Conservation (phyloP, 1,140 invertebrate species). For the Papilio machaon region DNA sequence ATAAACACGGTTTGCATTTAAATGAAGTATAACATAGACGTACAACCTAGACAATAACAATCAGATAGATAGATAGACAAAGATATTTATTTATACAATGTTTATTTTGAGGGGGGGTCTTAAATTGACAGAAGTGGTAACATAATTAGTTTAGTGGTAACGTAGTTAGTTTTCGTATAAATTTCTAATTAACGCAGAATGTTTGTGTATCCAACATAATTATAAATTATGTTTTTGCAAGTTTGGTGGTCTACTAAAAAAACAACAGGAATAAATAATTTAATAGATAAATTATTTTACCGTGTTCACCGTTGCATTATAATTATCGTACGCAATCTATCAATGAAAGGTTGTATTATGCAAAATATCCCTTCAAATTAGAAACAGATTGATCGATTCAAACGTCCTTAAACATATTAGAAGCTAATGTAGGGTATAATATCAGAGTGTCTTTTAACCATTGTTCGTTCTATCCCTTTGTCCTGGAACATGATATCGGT, state of each 20-base stretch:
- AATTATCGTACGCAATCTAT: background rate
- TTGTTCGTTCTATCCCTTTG: conserved; percentile 3
- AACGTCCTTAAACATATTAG: background rate
- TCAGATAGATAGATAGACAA: background rate
- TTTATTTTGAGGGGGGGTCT: too few species aligned
- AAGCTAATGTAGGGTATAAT: background rate
- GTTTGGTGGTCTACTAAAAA: background rate
- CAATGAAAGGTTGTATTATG: too few species aligned
- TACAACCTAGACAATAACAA: background rate
- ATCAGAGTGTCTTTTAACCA: background rate
- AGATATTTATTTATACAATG: background rate
- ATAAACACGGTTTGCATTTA: background rate
- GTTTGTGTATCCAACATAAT: too few species aligned
- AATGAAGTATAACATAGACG: background rate
- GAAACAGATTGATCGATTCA: background rate
- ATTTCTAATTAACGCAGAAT: background rate
- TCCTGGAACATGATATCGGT: conserved; percentile 49
- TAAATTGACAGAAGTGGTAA: too few species aligned
- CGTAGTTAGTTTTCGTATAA: background rate
- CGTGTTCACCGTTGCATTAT: background rate
- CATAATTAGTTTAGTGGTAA: too few species aligned
- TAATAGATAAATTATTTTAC: background rate
- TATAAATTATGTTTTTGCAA: background rate
- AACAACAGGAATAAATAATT: background rate
- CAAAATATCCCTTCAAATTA: background rate